Base-by-base conservation (phyloP, 2,888 invertebrate genomes). In the Galerucella nymphaeae region DNA sequence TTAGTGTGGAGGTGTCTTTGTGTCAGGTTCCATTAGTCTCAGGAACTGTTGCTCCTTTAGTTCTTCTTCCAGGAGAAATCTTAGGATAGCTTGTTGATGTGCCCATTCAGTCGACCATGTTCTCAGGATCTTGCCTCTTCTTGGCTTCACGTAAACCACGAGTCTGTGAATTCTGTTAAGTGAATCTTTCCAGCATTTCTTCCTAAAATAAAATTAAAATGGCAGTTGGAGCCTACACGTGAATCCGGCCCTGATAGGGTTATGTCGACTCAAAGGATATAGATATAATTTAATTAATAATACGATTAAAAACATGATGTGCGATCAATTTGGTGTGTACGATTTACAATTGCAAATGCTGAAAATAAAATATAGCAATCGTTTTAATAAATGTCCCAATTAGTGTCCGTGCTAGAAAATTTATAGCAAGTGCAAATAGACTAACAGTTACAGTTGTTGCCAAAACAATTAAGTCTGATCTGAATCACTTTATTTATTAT, bases 381-480 rank as follows among this genome's bases (percentile, higher is more conserved):
- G 74, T 69, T 73, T 76, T 80, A 82, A 83, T 83, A 80, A 82
- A 83, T 81, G 82, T 77, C 75, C 80, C 81, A 83, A 83, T 83
- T 83, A 83, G 83, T 80, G 84, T 84, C 83, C 78, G 74, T 76
- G 75, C 76, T 77, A 73, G 77, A 79, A 79, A 81, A 84, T 84
- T 84, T 84, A 84, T 82, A 79, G 78, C 78, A 78, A 80, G 80
- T 82, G 81, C 82, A 82, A 82, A 83, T 82, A 82, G 82, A 82
- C 81, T 78, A 80, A 75, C 80, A 80, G 82, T 81, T 82, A 83
- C 82, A 83, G 80, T 82, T 82, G 82, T 84, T 84, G 83, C 84
- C 84, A 83, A 82, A 82, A 82, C 82, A 83, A 83, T 83, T 83
- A 83, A 76, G 78, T 70, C 73, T 71, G 67, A 72, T 73, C 57